Base-by-base conservation (phyloP, 1,140 invertebrate genomes). In the Heliconius eleuchia region DNA sequence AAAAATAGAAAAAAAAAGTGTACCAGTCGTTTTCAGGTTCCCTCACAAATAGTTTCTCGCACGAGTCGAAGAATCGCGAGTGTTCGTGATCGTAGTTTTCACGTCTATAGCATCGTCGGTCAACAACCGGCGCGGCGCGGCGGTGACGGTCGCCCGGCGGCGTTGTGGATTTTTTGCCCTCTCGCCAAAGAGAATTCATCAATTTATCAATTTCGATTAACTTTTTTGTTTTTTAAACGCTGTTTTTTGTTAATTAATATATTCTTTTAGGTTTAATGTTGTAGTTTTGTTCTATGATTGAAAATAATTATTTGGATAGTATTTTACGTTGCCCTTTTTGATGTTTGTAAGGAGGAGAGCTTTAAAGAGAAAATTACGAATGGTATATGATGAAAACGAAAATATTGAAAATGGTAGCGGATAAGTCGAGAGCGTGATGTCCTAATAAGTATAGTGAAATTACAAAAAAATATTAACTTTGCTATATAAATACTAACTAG, bases 101-200 rank as follows among this genome's bases (percentile, higher is more conserved):
- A 71, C 66, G 71, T 52, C 73, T 19, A 77, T 73, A 72, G 50
- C 57, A 50, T 23, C 66, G 13, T 78, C 80, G 80, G 76, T 81
- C 80, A 78, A 78, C 77, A 81, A 81, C 77, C 76, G 77, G 73
- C 66, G 77, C n/a, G 60, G 66, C 57, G 57, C 57, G 57, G n/a
- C 55, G 55, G 76, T 78, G 75, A 76, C 74, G 73, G 34, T 71
- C 74, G 73, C 13, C 50, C 55, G 50, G 16, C 50, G 60, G 13
- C 34, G 34, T 30, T 66, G 60, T 23, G 60, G 11, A 66, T 66
- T 66, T 66, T 66, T 66, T 66, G 60, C 27, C 8, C 11, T n/a
- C 60, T 23, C 60, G 11, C 23, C 27, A 13, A 66, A 27, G 60
- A 66, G 60, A 30, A 66, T 30, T 66, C n/a, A 66, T 66, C 55